Conservation (phyloP, 2,888 invertebrate genomes). For the Poecilobothrus nobilitatus region DNA sequence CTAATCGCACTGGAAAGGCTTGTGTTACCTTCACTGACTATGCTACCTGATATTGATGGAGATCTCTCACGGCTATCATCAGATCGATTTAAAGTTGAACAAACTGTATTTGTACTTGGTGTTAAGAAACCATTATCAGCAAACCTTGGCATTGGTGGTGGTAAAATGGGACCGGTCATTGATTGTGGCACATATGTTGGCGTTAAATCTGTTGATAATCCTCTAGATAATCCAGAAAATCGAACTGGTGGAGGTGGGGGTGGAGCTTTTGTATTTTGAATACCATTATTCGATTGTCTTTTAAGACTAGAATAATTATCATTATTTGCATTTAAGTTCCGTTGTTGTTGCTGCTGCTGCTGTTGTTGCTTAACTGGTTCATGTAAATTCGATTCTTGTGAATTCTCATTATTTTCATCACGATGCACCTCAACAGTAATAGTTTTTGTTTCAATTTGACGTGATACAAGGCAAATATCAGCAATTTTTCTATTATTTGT, state of each 20-base stretch:
- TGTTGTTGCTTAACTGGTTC: not conserved
- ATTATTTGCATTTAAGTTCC: not conserved
- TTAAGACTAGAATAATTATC: slow-evolving; percentile 28
- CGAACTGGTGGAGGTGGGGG: slow-evolving; percentile 17
- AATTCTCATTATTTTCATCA: slow-evolving; percentile 33
- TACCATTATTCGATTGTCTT: slow-evolving; percentile 21
- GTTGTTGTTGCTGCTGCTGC: slow-evolving; percentile 11
- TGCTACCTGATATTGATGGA: slow-evolving; percentile 25
- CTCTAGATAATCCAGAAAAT: slow-evolving; percentile 9
- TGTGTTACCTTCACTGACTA: slow-evolving; percentile 30
- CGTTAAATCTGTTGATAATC: not conserved
- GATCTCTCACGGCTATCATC: slow-evolving; percentile 20
- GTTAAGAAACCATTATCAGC: slow-evolving; percentile 28
- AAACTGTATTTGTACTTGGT: slow-evolving; percentile 39
- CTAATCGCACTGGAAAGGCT: slow-evolving; percentile 60
- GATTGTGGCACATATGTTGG: slow-evolving; percentile 28
- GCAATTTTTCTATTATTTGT: slow-evolving; percentile 31
- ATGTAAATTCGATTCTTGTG: not conserved
- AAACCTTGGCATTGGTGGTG: no score
- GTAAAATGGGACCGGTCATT: no score
- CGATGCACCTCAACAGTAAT: slow-evolving; percentile 71
- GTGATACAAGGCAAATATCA: slow-evolving; percentile 43
- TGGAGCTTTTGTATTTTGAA: slow-evolving; percentile 7
- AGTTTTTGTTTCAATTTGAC: slow-evolving; percentile 52
- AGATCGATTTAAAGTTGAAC: slow-evolving; percentile 25